Evolutionary conservation across 2,113 vertebrate genomes (phyloP), one percentile per base, ranked within the genome.

Genomic region (Physeter macrocephalus): DNA sequence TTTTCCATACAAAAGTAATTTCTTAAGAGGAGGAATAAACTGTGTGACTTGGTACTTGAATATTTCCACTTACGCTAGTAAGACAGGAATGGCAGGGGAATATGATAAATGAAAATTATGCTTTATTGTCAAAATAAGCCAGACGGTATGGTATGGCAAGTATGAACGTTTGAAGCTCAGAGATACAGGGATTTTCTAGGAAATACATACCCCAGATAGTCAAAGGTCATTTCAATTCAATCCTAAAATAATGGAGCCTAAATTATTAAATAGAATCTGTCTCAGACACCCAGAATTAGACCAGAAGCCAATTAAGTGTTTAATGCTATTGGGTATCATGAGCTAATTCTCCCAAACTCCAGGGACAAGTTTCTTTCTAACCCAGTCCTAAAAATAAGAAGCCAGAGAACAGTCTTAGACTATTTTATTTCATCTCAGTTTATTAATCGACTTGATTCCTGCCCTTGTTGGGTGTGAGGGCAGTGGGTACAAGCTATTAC

Each of bases 201-300:
- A 96, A 88, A 89, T 43, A 52, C 49, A 57, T 61, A 72, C 17
- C 14, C 46, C 54, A 92, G 72, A 86, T 78, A 92, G n/a, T 66
- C 78, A 95, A 87, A 97, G 93, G 49, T 91, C 90, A 80, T 87
- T 90, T 67, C 62, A 92, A 96, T 59, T 87, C 93, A 93, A 71
- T 87, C 49, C 78, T 90, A 96, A 97, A 95, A 95, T 95, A 97
- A 97, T n/a, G 3, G 78, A 83, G 29, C 43, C 62, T 97, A 93
- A 97, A 97, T 97, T 96, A 97, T 97, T 96, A 96, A 97, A 83
- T 39, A 95, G 86, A 97, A 82, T 81, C 62, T 90, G 78, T 95
- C 84, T 88, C 77, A 91, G 91, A 95, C 62, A 94, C 81, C 66
- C 87, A 92, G 59, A 97, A 96, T 97, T 98, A 94, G 94, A 86